Evolutionary conservation across 2,113 vertebrate species (phyloP), one percentile per base, ranked within the genome.

Genomic region (Desmodus rotundus): DNA sequence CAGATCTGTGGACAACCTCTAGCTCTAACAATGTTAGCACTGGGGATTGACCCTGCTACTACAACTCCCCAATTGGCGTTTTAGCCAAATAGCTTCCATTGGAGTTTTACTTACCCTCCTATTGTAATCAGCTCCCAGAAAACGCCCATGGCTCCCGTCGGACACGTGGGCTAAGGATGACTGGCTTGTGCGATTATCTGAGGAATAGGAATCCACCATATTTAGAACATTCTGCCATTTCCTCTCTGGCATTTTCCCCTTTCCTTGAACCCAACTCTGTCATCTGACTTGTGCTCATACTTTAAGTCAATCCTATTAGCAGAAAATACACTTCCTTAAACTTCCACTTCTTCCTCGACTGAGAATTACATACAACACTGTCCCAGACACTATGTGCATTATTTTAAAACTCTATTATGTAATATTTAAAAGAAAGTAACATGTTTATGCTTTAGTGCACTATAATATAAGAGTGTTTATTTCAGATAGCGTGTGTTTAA

Each of bases 401-500:
- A 95, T 73, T 92, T 93, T 11, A 90, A 78, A 85, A 81, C 19
- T 73, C 38, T 41, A 68, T 41, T 78, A 70, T 50, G 20, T 76
- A 76, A 67, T 92, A 80, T 74, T 56, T 87, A 80, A 81, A 86
- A 56, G 38, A 63, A 74, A 88, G 38, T 24, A 90, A 15, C 4
- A 20, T 54, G 31, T 58, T 87, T 78, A 31, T 82, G 17, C 36
- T 38, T 72, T 36, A 63, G 38, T 68, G 13, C 38, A 61, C 91
- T 91, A 87, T 78, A 73, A 72, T 54, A 36, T 70, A 86, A 93
- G 91, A 67, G 22, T 67, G 14, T 47, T 93, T 93, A 87, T 36
- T 96, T 36, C 6, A 67, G 16, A n/a, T 16, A 65, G 43, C 22
- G 38, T 41, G 17, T 87, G 33, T 86, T 92, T 96, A 80, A 80